A percentile compares a stretch with the other conserved stretches of the same genome.
Evolutionary conservation across 1,140 invertebrate genomes (phyloP).

Genomic region (Penaeus chinensis): DNA sequence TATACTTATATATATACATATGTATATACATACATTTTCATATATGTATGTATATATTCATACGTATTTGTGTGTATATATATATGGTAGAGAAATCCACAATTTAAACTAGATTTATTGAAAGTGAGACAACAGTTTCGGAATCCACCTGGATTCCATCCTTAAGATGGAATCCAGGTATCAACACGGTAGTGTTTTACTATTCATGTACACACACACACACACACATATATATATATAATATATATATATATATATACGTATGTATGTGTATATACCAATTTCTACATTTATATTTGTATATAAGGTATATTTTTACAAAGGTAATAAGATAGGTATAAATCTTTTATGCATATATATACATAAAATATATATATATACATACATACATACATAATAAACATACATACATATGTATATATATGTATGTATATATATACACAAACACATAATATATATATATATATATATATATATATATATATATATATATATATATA

Average conservation of each 20-base stretch:
- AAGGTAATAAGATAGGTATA: neutral
- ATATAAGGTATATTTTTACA: neutral
- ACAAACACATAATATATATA: neutral
- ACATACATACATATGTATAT: too few relatives aligned
- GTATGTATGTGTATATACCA: neutral
- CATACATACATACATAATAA: too few relatives aligned
- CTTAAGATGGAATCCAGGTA: too few relatives aligned
- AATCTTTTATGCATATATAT: neutral
- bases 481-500: too few relatives aligned
- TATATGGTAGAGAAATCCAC: too few relatives aligned
- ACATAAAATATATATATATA: too few relatives aligned
- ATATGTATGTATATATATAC: too few relatives aligned
- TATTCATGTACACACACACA: constrained; percentile 28
- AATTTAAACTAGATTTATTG: too few relatives aligned
- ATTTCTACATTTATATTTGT: neutral
- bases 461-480: neutral
- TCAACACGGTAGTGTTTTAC: too few relatives aligned
- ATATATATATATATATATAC: neutral
- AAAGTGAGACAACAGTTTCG: too few relatives aligned
- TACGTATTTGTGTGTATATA: neutral
- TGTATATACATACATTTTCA: constrained; percentile 15
- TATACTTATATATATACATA: constrained; percentile 37
- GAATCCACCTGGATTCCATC: too few relatives aligned
- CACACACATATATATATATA: constrained; percentile 14
- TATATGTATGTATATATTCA: constrained; percentile 12